Conservation (phyloP, 2,888 invertebrate genomes). For the Synergus itoensis region DNA sequence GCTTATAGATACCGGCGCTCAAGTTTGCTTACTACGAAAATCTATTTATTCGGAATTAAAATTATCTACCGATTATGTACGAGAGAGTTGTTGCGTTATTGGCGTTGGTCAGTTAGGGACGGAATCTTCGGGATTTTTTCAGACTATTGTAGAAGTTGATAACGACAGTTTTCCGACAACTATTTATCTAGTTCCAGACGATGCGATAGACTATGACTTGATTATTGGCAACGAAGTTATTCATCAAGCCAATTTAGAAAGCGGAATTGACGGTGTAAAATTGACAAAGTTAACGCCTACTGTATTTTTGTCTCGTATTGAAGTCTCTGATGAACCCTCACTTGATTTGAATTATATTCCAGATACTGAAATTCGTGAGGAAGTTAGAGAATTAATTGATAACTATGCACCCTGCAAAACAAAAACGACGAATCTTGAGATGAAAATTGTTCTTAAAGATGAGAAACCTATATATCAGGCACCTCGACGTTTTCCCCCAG, state of each 20-base stretch:
- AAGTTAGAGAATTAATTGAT: too few species aligned
- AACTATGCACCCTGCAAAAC: too few species aligned
- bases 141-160: neutral
- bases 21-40: neutral
- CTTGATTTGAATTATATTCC: too few species aligned
- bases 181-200: constrained; percentile 1
- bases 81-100: neutral
- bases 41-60: neutral
- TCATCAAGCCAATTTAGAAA: neutral
- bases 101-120: neutral
- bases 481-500: too few species aligned
- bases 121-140: neutral
- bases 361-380: too few species aligned
- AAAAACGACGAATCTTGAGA: too few species aligned
- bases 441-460: too few species aligned
- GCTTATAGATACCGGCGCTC: neutral
- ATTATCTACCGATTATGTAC: neutral
- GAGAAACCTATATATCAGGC: too few species aligned
- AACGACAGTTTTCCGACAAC: neutral
- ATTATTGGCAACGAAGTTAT: neutral
- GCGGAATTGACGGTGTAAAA: neutral
- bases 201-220: neutral
- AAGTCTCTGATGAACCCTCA: too few species aligned
- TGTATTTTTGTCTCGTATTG: too few species aligned
- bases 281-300: neutral